A percentile compares a stretch with the other conserved stretches of the same genome.
These are phyloP conservation scores for Magallana gigas DNA, from an alignment of 1,140 invertebrate genomes.

Conservation along the genomic window DNA sequence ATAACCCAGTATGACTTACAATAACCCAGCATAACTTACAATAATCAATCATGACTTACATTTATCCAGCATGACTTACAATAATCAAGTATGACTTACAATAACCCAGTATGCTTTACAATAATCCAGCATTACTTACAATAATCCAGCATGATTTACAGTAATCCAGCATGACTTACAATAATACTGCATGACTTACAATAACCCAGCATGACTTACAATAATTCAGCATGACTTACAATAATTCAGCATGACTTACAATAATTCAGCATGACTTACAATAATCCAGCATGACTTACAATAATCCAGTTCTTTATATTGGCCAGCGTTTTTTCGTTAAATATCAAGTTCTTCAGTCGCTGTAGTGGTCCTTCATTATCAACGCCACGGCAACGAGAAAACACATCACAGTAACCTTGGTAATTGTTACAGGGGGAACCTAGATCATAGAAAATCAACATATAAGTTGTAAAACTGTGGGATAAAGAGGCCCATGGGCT, in stretches of 20 bases:
- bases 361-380: constrained; percentile 98
- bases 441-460: constrained; percentile 78
- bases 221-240: constrained; percentile 70
- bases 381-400: constrained; percentile 97
- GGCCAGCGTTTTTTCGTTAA: constrained; percentile 92
- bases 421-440: constrained; percentile 99
- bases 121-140: constrained; percentile 63
- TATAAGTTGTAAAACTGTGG: too few relatives aligned
- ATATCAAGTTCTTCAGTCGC: constrained; percentile 96
- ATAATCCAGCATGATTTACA: constrained; percentile 70
- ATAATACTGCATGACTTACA: constrained; percentile 60
- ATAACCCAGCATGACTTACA: constrained; percentile 63
- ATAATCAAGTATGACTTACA: constrained; percentile 77
- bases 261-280: constrained; percentile 70
- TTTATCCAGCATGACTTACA: constrained; percentile 62
- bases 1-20: constrained; percentile 77
- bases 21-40: constrained; percentile 76
- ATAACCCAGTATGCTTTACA: constrained; percentile 72
- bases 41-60: constrained; percentile 64
- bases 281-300: constrained; percentile 63
- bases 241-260: constrained; percentile 63
- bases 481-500: too few relatives aligned
- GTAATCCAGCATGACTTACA: constrained; percentile 63
- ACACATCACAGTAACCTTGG: constrained; percentile 97
- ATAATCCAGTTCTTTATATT: constrained; percentile 77